Base-by-base conservation (phyloP, 2,888 invertebrate genomes). In the Elmis aenea region DNA sequence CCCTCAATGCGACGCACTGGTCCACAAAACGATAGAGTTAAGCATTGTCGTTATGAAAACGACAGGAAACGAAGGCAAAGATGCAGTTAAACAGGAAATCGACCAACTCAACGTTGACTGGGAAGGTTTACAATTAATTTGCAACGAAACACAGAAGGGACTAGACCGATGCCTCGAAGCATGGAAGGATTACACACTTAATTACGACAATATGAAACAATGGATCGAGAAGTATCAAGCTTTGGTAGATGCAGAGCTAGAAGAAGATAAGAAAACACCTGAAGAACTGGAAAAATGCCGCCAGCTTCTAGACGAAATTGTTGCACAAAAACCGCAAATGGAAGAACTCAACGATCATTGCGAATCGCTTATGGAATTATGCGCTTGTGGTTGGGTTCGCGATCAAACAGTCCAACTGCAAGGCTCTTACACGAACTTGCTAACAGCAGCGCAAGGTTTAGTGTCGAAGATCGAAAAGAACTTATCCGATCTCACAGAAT, bases 391-490 rank as follows among this genome's bases (percentile, higher is more conserved):
- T 10, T 83, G 85, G 75, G 86, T 90, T 1, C 76, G 92, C 12
- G 91, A 92, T 58, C 85, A 87, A 64, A 88, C 89, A 2, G 85
- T 90, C 1, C 84, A 85, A 55, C 68, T 88, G 0, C 91, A 92
- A 68, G 82, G 85, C 2, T 78, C 80, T 37, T 92, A 91, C 58
- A 85, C 88, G 0, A 80, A 82, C 46, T 64, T 91, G 8, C 64
- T 91, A 14, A 85, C 87, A 1, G 79, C 79, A 45, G 82, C 84
- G 14, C 91, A 92, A 72, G 83, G 79, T 59, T 70, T 90, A 22
- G 84, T 91, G 11, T 83, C 87, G 1, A 85, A 85, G 59, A 83
- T 92, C 6, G 91, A 94, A 61, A 90, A 91, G 70, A 90, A 88
- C 64, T 70, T 94, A 0, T 85, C 88, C 0, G 92, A 93, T 62